These are phyloP conservation scores for Cepaea nemoralis DNA, from an alignment of 1,140 invertebrate species.

Conservation along the genomic window DNA sequence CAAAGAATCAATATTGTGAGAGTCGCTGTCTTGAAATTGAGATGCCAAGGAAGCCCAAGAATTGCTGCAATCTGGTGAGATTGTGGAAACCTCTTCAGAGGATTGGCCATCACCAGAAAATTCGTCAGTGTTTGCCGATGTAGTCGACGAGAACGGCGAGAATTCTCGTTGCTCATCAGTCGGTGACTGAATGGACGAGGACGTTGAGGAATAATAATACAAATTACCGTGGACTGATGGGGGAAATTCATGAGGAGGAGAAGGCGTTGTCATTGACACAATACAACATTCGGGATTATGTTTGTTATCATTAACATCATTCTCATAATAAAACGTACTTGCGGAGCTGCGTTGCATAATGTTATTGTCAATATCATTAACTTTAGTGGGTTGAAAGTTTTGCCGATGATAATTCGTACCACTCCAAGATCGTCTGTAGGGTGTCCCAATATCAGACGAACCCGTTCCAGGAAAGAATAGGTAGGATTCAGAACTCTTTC, in stretches of 20 bases:
- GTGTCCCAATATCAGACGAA: not conserved
- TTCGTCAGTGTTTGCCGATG: constrained; percentile 13
- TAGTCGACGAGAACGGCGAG: constrained; percentile 1
- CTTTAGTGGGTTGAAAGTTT: not conserved
- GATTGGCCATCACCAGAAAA: not conserved
- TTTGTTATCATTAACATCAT: not conserved
- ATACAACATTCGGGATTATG: not conserved
- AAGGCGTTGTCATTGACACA: not conserved
- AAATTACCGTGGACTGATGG: not conserved
- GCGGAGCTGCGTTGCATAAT: not conserved
- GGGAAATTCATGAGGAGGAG: not conserved
- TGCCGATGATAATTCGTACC: not conserved
- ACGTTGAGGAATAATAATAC: constrained; percentile 24
- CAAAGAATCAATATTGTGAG: not conserved
- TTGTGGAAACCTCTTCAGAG: not conserved
- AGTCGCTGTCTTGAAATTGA: not conserved
- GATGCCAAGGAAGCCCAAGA: not conserved
- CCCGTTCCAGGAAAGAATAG: not conserved
- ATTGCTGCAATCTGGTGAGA: not conserved
- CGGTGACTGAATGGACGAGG: not conserved
- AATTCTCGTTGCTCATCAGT: constrained; percentile 23
- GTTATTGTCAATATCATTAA: not conserved
- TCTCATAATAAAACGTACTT: not conserved
- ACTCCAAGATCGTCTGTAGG: not conserved
- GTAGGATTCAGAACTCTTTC: constrained; percentile 4